Percentiles rank a stretch among this genome's conserved stretches.
These are phyloP conservation scores for Trichopoda pennipes DNA, from an alignment of 2,888 invertebrate species.

Conservation along the genomic window DNA sequence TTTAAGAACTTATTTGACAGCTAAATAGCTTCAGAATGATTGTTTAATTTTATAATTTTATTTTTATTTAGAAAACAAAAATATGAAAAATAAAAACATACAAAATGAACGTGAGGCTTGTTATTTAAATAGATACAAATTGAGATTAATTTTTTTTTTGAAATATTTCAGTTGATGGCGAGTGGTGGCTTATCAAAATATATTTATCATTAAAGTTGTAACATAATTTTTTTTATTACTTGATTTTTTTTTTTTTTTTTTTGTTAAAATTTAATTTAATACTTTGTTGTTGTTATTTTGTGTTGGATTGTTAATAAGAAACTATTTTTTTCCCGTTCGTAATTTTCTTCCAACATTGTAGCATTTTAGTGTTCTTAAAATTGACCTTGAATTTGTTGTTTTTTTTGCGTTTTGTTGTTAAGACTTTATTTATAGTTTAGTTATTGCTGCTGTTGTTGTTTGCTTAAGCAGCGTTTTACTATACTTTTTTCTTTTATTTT, in stretches of 20 bases:
- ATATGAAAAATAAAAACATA: neutral
- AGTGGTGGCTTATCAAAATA: conserved; percentile 28
- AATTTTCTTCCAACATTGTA: conserved; percentile 32
- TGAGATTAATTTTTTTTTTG: neutral
- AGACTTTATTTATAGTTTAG: conserved; percentile 45
- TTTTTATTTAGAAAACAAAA: neutral
- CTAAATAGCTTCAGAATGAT: neutral
- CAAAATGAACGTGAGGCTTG: neutral
- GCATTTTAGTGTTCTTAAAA: conserved; percentile 41
- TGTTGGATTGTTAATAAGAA: neutral
- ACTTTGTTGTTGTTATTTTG: neutral
- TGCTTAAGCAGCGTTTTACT: neutral
- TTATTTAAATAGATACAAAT: neutral
- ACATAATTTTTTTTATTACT: conserved; percentile 43
- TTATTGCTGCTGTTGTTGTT: neutral
- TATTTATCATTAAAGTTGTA: conserved; percentile 43
- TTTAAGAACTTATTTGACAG: neutral
- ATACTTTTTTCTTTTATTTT: too few species aligned
- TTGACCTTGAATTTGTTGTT: conserved; percentile 41
- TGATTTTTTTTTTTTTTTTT: conserved; percentile 13
- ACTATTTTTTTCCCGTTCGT: neutral
- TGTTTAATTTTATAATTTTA: neutral
- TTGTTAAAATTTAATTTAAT: too few species aligned
- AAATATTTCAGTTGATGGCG: neutral
- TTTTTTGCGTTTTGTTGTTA: neutral